phyloP scores from a whole-genome alignment of 1,140 invertebrate species.

The Bombus impatiens region DNA sequence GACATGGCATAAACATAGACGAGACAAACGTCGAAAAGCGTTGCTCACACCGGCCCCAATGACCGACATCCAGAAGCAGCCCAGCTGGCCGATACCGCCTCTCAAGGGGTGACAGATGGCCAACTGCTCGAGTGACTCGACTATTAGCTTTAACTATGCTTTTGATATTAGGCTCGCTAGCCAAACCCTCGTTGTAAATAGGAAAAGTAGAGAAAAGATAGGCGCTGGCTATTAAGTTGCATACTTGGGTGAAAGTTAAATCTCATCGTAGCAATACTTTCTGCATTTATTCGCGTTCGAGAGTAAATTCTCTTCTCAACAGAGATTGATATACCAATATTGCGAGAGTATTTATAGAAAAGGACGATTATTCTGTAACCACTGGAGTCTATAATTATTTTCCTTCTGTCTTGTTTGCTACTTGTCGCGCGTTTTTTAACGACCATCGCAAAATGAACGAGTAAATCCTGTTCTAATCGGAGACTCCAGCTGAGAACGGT shows the following conservation, averaged over 20 bases:
- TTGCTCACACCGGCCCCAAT: conserved; percentile 35
- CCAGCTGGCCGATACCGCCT: neutral
- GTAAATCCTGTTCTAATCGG: neutral
- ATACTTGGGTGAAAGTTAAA: no score
- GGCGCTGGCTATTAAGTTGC: no score
- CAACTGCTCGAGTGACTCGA: neutral
- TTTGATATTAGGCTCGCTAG: no score
- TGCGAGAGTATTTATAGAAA: neutral
- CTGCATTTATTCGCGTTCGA: no score
- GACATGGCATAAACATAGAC: conserved; percentile 68
- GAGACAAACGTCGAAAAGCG: conserved; percentile 56
- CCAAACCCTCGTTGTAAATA: no score
- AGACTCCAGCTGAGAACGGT: neutral
- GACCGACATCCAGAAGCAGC: conserved; percentile 9
- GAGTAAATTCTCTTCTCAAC: no score
- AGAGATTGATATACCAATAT: no score
- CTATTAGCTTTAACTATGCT: neutral
- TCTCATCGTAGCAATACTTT: no score
- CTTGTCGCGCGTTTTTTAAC: no score
- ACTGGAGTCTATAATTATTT: neutral
- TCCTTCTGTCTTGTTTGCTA: no score
- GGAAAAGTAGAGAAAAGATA: no score
- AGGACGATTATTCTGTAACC: neutral
- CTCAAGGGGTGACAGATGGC: neutral
- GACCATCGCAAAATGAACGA: neutral